These are phyloP conservation scores for Pristis pectinata DNA, from an alignment of 2,797 vertebrate genomes.

Conservation along the genomic window DNA sequence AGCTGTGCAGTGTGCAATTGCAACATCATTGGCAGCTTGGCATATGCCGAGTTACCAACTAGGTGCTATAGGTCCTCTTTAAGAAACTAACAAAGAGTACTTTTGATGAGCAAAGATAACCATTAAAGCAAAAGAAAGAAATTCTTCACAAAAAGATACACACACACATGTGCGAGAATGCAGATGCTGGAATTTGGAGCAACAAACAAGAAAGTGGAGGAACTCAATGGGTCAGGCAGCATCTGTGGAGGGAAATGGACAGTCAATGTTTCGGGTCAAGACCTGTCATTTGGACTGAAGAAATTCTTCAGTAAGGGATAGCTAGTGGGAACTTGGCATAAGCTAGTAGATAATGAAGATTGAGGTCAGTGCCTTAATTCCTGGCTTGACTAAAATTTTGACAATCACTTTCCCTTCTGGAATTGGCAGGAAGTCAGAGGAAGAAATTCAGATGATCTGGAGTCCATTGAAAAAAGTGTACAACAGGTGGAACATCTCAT, in stretches of 20 bases:
- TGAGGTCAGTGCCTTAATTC: neutral
- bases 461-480: too few species aligned
- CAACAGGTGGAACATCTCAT: neutral
- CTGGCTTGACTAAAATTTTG: neutral
- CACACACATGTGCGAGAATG: too few species aligned
- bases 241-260: too few species aligned
- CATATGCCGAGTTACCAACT: neutral
- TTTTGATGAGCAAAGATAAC: neutral
- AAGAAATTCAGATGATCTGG: too few species aligned
- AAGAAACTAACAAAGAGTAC: neutral
- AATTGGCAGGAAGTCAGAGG: too few species aligned
- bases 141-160: too few species aligned
- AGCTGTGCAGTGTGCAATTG: neutral
- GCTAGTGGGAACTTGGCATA: neutral
- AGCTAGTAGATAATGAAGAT: neutral
- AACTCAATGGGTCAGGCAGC: too few species aligned
- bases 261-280: too few species aligned
- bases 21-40: neutral
- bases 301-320: neutral
- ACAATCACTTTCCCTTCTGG: too few species aligned
- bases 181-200: too few species aligned
- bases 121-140: neutral
- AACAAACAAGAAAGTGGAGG: too few species aligned
- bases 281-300: too few species aligned
- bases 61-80: neutral